Evolutionary conservation across 1,140 invertebrate species (phyloP).

Genomic region (Drosophila ambigua): DNA sequence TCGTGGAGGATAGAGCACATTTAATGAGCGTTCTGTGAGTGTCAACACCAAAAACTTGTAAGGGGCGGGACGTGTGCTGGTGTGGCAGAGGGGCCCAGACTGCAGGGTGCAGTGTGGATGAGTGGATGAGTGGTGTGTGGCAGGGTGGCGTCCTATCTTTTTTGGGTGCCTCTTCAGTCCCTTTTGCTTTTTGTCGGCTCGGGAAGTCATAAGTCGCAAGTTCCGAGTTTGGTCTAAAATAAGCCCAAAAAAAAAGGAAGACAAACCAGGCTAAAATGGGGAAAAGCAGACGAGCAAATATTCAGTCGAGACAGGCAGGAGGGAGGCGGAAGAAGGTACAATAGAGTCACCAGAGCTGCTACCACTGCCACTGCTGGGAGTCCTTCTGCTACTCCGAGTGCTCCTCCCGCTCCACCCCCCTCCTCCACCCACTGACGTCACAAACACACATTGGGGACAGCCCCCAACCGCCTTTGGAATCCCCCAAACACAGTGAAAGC

Average conservation of each 20-base stretch:
- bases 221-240: constrained; percentile 51
- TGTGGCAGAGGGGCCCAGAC: too few relatives aligned
- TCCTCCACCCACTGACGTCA: constrained; percentile 40
- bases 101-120: too few relatives aligned
- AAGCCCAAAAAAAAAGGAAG: constrained; percentile 6
- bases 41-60: constrained; percentile 63
- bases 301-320: constrained; percentile 50
- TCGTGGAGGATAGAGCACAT: constrained; percentile 15
- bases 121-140: too few relatives aligned
- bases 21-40: constrained; percentile 75
- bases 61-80: constrained; percentile 6
- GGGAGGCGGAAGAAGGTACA: constrained; percentile 9
- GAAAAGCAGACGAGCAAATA: constrained; percentile 77
- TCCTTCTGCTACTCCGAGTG: too few relatives aligned
- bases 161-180: neutral
- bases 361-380: constrained; percentile 13
- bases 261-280: constrained; percentile 39
- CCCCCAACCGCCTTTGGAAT: neutral
- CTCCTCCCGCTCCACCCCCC: neutral
- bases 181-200: constrained; percentile 47
- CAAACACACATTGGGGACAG: constrained; percentile 32
- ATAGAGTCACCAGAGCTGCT: constrained; percentile 31
- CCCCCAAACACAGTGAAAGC: constrained; percentile 30
- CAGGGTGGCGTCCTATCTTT: neutral
- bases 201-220: constrained; percentile 75